phyloP scores from a whole-genome alignment of 1,140 invertebrate genomes.

The Wasmannia auropunctata region DNA sequence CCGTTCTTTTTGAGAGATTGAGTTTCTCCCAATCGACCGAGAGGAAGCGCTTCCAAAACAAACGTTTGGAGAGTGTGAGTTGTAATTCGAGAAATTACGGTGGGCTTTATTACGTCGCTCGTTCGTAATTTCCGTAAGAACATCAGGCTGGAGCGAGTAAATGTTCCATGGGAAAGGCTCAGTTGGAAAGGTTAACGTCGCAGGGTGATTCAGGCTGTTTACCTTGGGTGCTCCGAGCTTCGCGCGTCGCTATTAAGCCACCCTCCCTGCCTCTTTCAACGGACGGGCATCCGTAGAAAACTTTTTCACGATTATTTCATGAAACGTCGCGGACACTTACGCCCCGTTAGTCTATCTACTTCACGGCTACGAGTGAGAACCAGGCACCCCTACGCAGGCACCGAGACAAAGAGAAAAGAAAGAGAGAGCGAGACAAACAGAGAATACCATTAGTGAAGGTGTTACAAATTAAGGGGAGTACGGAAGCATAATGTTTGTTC shows the following conservation, averaged over 20 bases:
- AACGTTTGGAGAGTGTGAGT: conserved; percentile 1
- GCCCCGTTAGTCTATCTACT: conserved; percentile 30
- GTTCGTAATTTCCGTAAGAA: conserved; percentile 55
- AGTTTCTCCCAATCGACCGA: background rate
- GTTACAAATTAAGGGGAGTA: background rate
- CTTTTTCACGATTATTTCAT: conserved; percentile 61
- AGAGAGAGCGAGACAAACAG: background rate
- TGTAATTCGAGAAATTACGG: conserved; percentile 52
- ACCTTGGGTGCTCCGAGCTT: conserved; percentile 39
- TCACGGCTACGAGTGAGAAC: conserved; percentile 4
- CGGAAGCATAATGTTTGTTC: background rate
- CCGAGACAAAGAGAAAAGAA: background rate
- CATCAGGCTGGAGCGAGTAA: conserved; percentile 38
- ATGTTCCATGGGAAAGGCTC: conserved; percentile 53
- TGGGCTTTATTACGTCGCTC: conserved; percentile 37
- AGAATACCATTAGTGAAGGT: background rate
- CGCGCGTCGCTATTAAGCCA: conserved; percentile 49
- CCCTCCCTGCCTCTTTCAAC: conserved; percentile 22
- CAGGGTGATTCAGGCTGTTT: conserved; percentile 53
- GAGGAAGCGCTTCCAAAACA: background rate
- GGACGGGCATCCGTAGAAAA: conserved; percentile 33
- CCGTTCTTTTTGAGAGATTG: background rate
- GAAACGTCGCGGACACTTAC: conserved; percentile 53
- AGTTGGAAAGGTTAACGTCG: conserved; percentile 56
- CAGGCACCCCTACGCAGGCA: background rate